A percentile compares a stretch with the other conserved stretches of the same genome.
Conservation (phyloP, 2,888 invertebrate species). For the Cosmia trapezina region DNA sequence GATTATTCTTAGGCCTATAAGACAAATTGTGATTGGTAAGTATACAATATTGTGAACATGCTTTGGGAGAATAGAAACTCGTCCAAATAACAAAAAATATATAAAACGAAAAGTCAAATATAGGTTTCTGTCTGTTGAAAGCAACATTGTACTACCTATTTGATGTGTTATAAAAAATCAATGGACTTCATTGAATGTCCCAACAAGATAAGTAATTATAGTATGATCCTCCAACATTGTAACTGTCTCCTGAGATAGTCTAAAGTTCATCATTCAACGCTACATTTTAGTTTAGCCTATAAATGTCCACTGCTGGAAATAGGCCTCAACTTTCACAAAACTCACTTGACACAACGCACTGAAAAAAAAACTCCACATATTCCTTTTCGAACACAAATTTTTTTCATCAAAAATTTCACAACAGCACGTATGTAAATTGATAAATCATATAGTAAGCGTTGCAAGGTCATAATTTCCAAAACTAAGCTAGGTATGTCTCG, state of each 20-base stretch:
- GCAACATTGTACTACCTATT: background rate
- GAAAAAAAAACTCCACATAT: background rate
- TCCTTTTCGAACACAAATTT: background rate
- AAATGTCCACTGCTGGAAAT: background rate
- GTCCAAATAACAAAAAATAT: background rate
- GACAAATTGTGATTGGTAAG: too few relatives aligned
- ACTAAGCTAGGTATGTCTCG: conserved; percentile 51
- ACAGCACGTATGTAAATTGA: conserved; percentile 58
- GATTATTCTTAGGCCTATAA: background rate
- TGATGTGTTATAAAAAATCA: background rate
- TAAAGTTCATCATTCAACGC: background rate
- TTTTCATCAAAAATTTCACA: conserved; percentile 51
- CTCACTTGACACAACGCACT: background rate
- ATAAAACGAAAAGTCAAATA: background rate
- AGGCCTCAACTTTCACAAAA: conserved; percentile 2
- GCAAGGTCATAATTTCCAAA: conserved; percentile 61
- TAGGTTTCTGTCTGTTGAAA: background rate
- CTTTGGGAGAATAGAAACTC: background rate
- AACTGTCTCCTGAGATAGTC: background rate
- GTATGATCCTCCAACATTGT: background rate
- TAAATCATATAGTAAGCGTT: conserved; percentile 59
- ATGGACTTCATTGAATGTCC: background rate
- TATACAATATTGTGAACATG: too few relatives aligned
- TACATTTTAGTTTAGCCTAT: background rate
- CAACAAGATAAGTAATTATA: background rate